These are phyloP conservation scores for Drosophila miranda DNA, from an alignment of 1,140 invertebrate genomes.

Conservation along the genomic window DNA sequence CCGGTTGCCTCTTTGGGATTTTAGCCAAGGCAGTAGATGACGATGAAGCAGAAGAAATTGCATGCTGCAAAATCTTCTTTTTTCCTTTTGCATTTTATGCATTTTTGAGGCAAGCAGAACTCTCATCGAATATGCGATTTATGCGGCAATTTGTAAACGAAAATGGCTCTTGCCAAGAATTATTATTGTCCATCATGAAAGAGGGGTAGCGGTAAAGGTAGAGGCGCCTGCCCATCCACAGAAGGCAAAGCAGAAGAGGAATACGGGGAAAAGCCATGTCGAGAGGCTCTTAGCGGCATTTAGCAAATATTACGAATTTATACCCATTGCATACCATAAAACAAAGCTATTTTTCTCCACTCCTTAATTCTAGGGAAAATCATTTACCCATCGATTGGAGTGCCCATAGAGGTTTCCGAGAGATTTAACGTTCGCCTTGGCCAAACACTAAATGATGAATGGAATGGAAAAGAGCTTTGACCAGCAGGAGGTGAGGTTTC, in stretches of 20 bases:
- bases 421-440: background rate
- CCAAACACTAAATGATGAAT: too few relatives aligned
- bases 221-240: constrained; percentile 35
- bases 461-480: too few relatives aligned
- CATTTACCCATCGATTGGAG: background rate
- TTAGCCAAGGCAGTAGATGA: constrained; percentile 31
- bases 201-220: constrained; percentile 17
- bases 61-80: constrained; percentile 42
- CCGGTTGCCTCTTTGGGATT: constrained; percentile 40
- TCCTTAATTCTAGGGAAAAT: constrained; percentile 11
- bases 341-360: constrained; percentile 28
- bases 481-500: too few relatives aligned
- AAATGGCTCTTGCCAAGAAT: constrained; percentile 81
- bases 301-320: constrained; percentile 71
- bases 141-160: constrained; percentile 81
- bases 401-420: background rate
- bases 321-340: constrained; percentile 62
- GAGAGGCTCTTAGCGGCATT: constrained; percentile 66
- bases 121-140: constrained; percentile 81
- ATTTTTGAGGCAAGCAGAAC: constrained; percentile 54
- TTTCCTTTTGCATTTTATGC: constrained; percentile 60
- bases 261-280: constrained; percentile 26
- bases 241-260: constrained; percentile 19
- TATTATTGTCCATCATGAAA: constrained; percentile 79
- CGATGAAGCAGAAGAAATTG: constrained; percentile 47